These are phyloP conservation scores for Coelinius sp. DNA, from an alignment of 2,888 invertebrate genomes.

Conservation along the genomic window DNA sequence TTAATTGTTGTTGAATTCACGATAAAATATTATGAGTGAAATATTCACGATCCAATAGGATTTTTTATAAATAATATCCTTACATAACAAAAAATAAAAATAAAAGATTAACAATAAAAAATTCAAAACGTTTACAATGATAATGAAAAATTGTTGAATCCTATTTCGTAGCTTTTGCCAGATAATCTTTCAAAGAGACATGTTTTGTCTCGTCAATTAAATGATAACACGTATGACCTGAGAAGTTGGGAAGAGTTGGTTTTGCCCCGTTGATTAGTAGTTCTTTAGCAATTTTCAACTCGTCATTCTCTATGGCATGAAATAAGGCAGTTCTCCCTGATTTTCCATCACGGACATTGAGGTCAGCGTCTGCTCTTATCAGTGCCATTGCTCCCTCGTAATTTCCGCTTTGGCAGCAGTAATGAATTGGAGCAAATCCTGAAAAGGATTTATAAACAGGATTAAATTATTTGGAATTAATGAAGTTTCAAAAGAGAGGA, in stretches of 20 bases:
- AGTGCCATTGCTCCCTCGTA: slow-evolving; percentile 52
- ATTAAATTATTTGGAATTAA: neutral
- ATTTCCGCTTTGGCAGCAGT: slow-evolving; percentile 58
- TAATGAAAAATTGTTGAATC: neutral
- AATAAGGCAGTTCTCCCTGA: slow-evolving; percentile 65
- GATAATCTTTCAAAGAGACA: slow-evolving; percentile 47
- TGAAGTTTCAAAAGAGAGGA: neutral
- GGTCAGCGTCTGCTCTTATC: slow-evolving; percentile 52
- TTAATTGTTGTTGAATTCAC: neutral
- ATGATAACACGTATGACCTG: slow-evolving; percentile 58
- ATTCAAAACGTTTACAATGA: neutral
- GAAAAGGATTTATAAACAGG: slow-evolving; percentile 9
- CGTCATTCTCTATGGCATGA: slow-evolving; percentile 60
- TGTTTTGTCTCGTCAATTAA: slow-evolving; percentile 55
- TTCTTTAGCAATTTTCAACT: slow-evolving; percentile 47
- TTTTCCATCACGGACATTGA: slow-evolving; percentile 59
- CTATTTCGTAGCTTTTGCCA: slow-evolving; percentile 37
- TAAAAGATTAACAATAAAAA: neutral
- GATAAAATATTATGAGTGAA: neutral
- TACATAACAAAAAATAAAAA: too few relatives aligned
- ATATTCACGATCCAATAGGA: neutral
- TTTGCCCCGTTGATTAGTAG: slow-evolving; percentile 56
- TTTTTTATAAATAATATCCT: neutral
- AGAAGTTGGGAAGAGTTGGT: slow-evolving; percentile 55
- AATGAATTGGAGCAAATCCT: slow-evolving; percentile 64